These are phyloP conservation scores for Hydraecia micacea DNA, from an alignment of 2,888 invertebrate species.

Conservation along the genomic window DNA sequence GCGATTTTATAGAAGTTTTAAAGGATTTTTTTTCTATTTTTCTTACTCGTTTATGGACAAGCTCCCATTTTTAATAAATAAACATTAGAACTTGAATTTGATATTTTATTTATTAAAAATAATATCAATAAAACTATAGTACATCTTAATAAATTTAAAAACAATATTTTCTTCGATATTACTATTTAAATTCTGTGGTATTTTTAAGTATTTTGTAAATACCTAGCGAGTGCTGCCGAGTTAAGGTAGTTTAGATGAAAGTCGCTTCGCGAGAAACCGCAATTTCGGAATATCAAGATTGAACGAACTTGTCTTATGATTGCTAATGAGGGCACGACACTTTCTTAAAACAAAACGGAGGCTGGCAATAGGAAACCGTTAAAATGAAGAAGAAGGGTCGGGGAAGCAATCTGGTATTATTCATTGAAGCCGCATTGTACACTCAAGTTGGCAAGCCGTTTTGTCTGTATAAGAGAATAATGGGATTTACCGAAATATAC, in stretches of 20 bases:
- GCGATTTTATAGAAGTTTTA: neutral
- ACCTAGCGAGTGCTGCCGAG: neutral
- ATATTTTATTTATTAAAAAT: neutral
- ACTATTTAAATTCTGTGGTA: neutral
- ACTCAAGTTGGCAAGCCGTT: slow-evolving; percentile 52
- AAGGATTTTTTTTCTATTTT: neutral
- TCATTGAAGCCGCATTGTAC: slow-evolving; percentile 61
- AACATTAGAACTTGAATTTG: neutral
- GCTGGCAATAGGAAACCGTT: slow-evolving; percentile 61
- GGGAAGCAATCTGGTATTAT: slow-evolving; percentile 62
- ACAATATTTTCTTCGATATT: neutral
- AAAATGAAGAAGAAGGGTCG: slow-evolving; percentile 62
- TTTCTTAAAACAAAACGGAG: slow-evolving; percentile 62
- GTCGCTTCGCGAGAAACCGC: slow-evolving; percentile 39
- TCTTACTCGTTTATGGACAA: neutral
- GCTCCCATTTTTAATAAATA: neutral
- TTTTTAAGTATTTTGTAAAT: too few relatives aligned
- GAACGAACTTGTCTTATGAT: slow-evolving; percentile 58
- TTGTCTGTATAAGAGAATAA: slow-evolving; percentile 45
- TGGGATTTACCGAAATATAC: slow-evolving; percentile 23
- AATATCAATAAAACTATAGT: too few relatives aligned
- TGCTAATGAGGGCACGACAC: slow-evolving; percentile 60
- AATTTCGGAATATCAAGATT: slow-evolving; percentile 60
- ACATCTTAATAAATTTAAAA: neutral
- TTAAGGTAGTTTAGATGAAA: slow-evolving; percentile 24